Evolutionary conservation across 2,113 vertebrate species (phyloP).

Genomic region (Petromus typicus): DNA sequence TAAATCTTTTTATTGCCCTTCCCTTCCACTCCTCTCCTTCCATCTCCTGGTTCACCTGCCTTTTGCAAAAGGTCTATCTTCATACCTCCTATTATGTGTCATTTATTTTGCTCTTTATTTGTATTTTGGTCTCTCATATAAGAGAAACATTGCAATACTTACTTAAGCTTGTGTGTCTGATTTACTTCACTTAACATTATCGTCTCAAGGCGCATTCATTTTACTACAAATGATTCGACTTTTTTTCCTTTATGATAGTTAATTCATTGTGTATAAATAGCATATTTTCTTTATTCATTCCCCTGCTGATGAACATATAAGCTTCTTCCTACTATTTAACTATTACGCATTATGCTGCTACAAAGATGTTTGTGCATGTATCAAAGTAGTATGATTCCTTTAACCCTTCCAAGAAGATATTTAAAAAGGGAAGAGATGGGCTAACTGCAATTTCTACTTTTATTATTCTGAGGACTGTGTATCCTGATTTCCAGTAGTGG

Average conservation of each 20-base stretch:
- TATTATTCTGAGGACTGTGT: neutral
- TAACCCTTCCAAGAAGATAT: neutral
- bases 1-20: neutral
- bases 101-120: neutral
- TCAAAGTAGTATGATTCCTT: neutral
- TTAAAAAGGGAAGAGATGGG: neutral
- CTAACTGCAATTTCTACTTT: neutral
- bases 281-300: neutral
- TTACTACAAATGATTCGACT: neutral
- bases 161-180: neutral
- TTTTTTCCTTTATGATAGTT: neutral
- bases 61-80: neutral
- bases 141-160: neutral
- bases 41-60: neutral
- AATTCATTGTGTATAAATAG: neutral
- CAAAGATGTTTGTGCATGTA: neutral
- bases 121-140: neutral
- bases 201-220: neutral
- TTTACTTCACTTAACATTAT: neutral
- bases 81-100: neutral
- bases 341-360: neutral
- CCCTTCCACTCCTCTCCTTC: neutral
- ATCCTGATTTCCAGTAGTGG: neutral
- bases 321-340: neutral
- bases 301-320: neutral